phyloP scores from a whole-genome alignment of 2,797 vertebrate species.

The Sebastolobus alascanus region DNA sequence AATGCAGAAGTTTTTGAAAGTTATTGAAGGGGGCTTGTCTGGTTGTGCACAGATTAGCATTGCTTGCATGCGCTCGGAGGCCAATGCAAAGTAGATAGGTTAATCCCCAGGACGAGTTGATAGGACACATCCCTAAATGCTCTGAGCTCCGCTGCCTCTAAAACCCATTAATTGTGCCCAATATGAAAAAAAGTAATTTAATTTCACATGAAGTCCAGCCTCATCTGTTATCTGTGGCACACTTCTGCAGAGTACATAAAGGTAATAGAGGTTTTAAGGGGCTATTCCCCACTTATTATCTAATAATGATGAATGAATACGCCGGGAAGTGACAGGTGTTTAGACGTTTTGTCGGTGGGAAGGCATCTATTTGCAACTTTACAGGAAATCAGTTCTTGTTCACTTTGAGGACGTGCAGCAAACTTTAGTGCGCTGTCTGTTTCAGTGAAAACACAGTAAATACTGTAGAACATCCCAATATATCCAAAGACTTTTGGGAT shows the following conservation, averaged over 20 bases:
- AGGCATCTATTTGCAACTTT: slow-evolving; percentile 77
- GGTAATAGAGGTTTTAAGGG: slow-evolving; percentile 84
- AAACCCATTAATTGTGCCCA: slow-evolving; percentile 81
- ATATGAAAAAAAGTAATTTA: slow-evolving; percentile 79
- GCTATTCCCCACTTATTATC: slow-evolving; percentile 84
- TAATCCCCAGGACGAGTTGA: slow-evolving; percentile 77
- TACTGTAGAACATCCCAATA: not conserved
- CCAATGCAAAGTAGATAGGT: slow-evolving; percentile 77
- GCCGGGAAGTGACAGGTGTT: slow-evolving; percentile 87
- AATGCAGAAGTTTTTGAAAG: slow-evolving; percentile 79
- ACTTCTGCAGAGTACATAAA: slow-evolving; percentile 79
- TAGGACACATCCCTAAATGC: slow-evolving; percentile 77
- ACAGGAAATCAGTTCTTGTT: slow-evolving; percentile 55
- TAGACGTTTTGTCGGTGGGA: slow-evolving; percentile 69
- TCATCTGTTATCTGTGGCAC: slow-evolving; percentile 84
- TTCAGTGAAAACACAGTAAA: slow-evolving; percentile 3
- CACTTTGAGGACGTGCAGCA: slow-evolving; percentile 67
- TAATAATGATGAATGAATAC: slow-evolving; percentile 89
- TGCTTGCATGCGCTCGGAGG: slow-evolving; percentile 69
- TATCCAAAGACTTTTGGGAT: not conserved
- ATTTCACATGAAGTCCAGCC: slow-evolving; percentile 74
- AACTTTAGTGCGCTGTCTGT: slow-evolving; percentile 28
- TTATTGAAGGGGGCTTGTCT: slow-evolving; percentile 77
- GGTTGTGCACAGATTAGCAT: slow-evolving; percentile 81
- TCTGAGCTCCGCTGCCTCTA: slow-evolving; percentile 66